Evolutionary conservation across 92 coral and sea anemone species (phyloP), one percentile per base, ranked within the genome.

Genomic region (Anthopleura xanthogrammica): DNA sequence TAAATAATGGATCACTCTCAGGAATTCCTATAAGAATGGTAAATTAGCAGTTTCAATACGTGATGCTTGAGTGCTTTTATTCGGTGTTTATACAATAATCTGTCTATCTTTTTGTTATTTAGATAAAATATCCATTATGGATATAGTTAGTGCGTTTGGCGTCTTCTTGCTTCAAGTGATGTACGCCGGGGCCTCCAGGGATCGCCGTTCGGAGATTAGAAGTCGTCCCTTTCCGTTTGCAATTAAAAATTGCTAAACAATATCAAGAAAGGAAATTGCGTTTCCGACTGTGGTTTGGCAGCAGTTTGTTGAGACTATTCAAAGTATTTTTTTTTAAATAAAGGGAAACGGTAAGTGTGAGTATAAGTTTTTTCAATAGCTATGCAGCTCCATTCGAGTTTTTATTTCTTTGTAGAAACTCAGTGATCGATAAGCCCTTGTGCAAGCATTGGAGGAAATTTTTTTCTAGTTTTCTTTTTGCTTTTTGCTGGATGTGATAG

Each of bases 41-140:
- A 62, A 62, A 20, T 62, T 62, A 12, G 29, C 70, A 62, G 36
- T n/a, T 29, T 62, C 23, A 62, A n/a, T 62, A 62, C 29, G 24
- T 20, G 36, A 62, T 62, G 70, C 11, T 62, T 14, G 70, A 62
- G 70, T 62, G 70, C 70, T 23, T 62, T 62, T 62, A 62, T 62
- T 62, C 70, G 29, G 36, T 62, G 70, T 62, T 62, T 62, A 62
- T 62, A 62, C 70, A 62, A 0, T 62, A 62, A 62, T 62, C 70
- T 62, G 70, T 62, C 70, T 62, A 62, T 62, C 64, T 62, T 62
- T 62, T 62, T 62, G 70, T 62, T 62, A 20, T 62, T 62, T 62
- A 62, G 70, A 62, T 62, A 62, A 62, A 62, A 62, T 62, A 62
- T n/a, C 70, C 70, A 62, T 62, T 62, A 62, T 62, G 29, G 12